phyloP scores from a whole-genome alignment of 2,888 invertebrate genomes.

The Rhingia rostrata region DNA sequence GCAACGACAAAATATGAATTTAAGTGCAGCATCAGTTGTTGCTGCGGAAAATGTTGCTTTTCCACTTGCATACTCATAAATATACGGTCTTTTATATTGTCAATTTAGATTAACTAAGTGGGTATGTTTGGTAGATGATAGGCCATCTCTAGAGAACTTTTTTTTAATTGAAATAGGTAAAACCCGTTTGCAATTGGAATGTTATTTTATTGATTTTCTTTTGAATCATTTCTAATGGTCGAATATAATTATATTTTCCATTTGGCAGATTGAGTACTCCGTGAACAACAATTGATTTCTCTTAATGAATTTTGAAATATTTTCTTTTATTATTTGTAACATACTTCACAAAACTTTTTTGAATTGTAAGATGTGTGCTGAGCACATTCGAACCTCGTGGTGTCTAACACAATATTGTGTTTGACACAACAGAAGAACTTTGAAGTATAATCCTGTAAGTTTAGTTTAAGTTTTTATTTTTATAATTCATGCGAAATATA shows the following conservation, averaged over 20 bases:
- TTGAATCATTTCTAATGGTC: neutral
- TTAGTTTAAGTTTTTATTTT: too few relatives aligned
- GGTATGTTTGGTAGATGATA: constrained; percentile 49
- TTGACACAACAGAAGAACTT: too few relatives aligned
- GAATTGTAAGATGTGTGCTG: too few relatives aligned
- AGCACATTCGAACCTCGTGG: too few relatives aligned
- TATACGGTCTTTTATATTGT: constrained; percentile 46
- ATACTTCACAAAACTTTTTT: too few relatives aligned
- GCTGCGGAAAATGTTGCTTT: constrained; percentile 20
- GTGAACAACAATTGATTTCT: too few relatives aligned
- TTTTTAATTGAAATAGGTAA: constrained; percentile 40
- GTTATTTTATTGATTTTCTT: neutral
- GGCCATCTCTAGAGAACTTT: constrained; percentile 7
- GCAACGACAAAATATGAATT: constrained; percentile 17
- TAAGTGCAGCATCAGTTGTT: constrained; percentile 50
- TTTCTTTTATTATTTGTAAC: too few relatives aligned
- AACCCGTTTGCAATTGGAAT: neutral
- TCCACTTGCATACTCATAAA: constrained; percentile 31
- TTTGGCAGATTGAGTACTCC: neutral
- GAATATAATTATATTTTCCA: neutral
- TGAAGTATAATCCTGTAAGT: too few relatives aligned
- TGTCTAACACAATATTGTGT: too few relatives aligned
- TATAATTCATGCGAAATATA: too few relatives aligned
- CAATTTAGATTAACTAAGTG: constrained; percentile 60
- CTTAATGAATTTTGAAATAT: too few relatives aligned